phyloP scores from a whole-genome alignment of 2,888 invertebrate genomes.

The Drosophila eohydei region DNA sequence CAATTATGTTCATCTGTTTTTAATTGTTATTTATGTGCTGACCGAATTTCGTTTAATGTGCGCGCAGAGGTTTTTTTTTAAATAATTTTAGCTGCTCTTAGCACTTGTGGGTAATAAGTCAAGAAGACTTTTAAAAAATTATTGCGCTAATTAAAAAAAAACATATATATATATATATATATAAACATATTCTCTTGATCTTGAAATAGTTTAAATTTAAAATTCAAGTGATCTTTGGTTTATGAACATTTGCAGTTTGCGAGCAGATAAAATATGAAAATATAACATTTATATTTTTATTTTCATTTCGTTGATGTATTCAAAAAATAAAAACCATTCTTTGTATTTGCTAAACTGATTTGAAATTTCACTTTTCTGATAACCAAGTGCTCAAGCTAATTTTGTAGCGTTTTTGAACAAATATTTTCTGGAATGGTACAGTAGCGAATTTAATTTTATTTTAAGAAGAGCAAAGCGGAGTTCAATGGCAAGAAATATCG shows the following conservation, averaged over 20 bases:
- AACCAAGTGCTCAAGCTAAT: too few species aligned
- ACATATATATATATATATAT: background rate
- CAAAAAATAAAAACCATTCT: background rate
- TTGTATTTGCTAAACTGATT: too few species aligned
- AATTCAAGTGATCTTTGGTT: background rate
- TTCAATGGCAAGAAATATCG: too few species aligned
- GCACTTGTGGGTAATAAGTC: conserved; percentile 27
- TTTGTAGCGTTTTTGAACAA: too few species aligned
- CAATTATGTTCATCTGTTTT: conserved; percentile 30
- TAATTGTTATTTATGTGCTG: conserved; percentile 40
- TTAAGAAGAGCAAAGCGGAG: too few species aligned
- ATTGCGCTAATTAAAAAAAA: background rate
- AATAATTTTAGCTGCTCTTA: conserved; percentile 2
- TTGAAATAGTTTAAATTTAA: background rate
- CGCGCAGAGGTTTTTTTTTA: conserved; percentile 18
- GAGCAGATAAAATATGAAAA: background rate
- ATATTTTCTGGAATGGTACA: too few species aligned
- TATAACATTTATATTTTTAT: background rate
- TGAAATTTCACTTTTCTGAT: too few species aligned
- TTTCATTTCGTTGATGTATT: background rate
- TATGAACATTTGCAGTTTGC: background rate
- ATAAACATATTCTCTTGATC: background rate
- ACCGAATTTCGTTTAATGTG: conserved; percentile 24
- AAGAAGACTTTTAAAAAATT: conserved; percentile 2
- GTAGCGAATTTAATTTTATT: too few species aligned